Evolutionary conservation across 1,140 invertebrate genomes (phyloP).

Genomic region (Caenorhabditis latens): DNA sequence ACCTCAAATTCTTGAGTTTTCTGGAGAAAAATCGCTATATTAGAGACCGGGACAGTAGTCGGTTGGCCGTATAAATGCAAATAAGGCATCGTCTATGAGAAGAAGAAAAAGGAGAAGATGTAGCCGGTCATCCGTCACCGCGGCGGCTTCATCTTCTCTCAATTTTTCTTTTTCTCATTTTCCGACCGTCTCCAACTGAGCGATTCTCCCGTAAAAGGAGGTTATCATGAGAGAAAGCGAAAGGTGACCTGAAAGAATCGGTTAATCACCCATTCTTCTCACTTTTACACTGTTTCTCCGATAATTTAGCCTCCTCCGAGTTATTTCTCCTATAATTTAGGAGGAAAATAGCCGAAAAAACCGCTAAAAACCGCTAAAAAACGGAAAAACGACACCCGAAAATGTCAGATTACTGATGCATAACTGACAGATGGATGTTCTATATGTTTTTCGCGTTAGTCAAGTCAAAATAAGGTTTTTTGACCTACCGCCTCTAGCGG

Average conservation of each 20-base stretch:
- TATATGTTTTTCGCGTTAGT: background rate
- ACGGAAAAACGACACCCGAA: background rate
- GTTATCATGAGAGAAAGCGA: slow-evolving; percentile 41
- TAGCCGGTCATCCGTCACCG: background rate
- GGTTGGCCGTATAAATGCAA: slow-evolving; percentile 29
- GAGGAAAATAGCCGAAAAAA: no score
- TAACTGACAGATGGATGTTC: background rate
- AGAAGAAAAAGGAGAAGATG: background rate
- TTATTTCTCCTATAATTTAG: no score
- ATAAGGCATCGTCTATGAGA: background rate
- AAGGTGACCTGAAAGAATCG: slow-evolving; percentile 16
- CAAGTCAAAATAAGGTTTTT: no score
- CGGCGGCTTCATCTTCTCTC: background rate
- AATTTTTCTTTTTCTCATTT: slow-evolving; percentile 9
- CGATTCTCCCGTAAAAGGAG: slow-evolving; percentile 33
- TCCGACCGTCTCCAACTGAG: background rate
- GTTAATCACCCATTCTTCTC: slow-evolving; percentile 38
- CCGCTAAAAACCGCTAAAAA: no score
- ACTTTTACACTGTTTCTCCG: no score
- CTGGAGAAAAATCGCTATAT: no score
- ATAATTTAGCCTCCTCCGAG: no score
- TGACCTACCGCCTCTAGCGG: no score
- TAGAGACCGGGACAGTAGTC: no score
- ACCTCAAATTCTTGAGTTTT: no score
- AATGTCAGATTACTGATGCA: slow-evolving; percentile 21